Evolutionary conservation across 2,797 vertebrate genomes (phyloP).

Genomic region (Botia kubotai): DNA sequence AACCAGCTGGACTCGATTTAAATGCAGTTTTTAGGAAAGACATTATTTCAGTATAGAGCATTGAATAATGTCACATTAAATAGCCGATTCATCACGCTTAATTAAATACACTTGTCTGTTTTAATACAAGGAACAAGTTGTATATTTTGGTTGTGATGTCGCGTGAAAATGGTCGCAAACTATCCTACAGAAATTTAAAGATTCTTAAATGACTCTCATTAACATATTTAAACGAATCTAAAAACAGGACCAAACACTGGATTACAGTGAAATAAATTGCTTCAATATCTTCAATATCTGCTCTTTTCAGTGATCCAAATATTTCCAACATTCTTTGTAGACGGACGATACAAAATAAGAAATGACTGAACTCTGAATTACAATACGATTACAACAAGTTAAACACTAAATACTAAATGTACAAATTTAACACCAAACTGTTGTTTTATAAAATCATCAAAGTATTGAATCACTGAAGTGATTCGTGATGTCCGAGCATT

Average conservation of each 20-base stretch:
- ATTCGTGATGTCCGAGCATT: not conserved
- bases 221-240: not conserved
- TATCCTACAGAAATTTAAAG: not conserved
- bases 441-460: not conserved
- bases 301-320: not conserved
- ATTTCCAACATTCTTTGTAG: not conserved
- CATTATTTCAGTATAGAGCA: slow-evolving; percentile 4
- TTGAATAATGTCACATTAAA: slow-evolving; percentile 67
- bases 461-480: not conserved
- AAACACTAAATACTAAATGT: not conserved
- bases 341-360: not conserved
- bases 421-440: not conserved
- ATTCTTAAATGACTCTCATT: not conserved
- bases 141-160: not conserved
- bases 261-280: not conserved
- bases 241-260: not conserved
- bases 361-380: not conserved
- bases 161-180: not conserved
- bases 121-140: not conserved
- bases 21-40: not conserved
- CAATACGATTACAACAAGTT: too few species aligned
- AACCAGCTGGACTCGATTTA: slow-evolving; percentile 22
- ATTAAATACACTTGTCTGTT: not conserved
- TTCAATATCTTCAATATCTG: too few species aligned
- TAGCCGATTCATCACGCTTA: slow-evolving; percentile 65